Conservation (phyloP, 2,113 vertebrate species). For the Axis porcinus region DNA sequence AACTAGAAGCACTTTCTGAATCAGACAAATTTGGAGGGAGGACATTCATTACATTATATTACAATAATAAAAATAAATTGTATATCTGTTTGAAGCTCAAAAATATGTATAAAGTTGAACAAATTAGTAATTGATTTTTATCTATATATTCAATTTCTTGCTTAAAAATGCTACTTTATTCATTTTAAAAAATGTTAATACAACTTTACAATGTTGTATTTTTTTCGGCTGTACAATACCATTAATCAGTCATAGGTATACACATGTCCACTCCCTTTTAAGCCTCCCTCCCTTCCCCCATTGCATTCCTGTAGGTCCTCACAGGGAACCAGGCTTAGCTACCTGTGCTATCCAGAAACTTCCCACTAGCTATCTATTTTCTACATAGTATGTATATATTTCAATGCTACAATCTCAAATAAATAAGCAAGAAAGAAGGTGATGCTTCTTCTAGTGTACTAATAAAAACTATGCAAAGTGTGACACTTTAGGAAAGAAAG, state of each 20-base stretch:
- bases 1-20: neutral
- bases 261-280: neutral
- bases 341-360: neutral
- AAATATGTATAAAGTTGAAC: neutral
- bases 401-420: neutral
- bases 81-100: neutral
- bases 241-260: neutral
- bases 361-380: neutral
- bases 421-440: neutral
- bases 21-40: neutral
- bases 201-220: neutral
- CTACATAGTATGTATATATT: neutral
- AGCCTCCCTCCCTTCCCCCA: neutral
- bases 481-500: neutral
- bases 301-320: neutral
- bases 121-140: neutral
- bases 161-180: neutral
- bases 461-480: neutral
- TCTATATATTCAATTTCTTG: neutral
- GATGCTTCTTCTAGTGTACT: neutral
- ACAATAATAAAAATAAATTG: neutral
- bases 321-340: neutral
- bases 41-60: neutral
- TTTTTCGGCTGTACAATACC: neutral
- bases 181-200: neutral